Conservation (phyloP, 2,888 invertebrate species). For the Tortrix viridana region DNA sequence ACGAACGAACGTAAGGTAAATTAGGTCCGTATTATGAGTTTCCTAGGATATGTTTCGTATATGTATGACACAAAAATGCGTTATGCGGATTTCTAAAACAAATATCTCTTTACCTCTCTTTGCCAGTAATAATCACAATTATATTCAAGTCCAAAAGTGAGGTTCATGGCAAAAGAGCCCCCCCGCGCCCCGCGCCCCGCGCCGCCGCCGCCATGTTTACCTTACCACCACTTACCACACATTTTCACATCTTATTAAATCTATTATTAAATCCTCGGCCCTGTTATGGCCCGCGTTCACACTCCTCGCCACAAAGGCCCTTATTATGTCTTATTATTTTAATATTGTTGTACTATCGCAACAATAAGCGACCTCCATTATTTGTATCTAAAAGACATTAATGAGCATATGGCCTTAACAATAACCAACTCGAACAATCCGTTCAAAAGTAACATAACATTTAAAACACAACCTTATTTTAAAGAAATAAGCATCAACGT, state of each 20-base stretch:
- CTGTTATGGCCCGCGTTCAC: constrained; percentile 33
- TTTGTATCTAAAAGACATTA: constrained; percentile 75
- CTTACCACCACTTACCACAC: constrained; percentile 27
- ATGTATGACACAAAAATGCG: no score
- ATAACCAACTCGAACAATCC: constrained; percentile 47
- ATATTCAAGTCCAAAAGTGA: not conserved
- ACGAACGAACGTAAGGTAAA: no score
- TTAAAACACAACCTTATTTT: constrained; percentile 14
- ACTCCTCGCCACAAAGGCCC: constrained; percentile 58
- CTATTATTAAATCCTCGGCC: constrained; percentile 28
- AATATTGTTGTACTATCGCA: constrained; percentile 76
- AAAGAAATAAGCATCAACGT: not conserved
- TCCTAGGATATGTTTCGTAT: no score
- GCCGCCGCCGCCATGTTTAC: constrained; percentile 24
- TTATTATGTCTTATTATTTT: constrained; percentile 79
- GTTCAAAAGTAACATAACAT: not conserved
- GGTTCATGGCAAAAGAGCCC: not conserved
- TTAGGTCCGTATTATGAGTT: no score
- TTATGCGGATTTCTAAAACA: no score
- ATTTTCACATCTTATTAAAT: constrained; percentile 39
- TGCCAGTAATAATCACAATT: not conserved
- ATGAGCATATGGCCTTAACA: constrained; percentile 76
- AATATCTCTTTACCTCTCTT: no score
- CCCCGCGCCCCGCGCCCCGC: not conserved
- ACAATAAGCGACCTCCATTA: constrained; percentile 63